Evolutionary conservation across 30 jellyfish, hydroid and myxozoan genomes (phyloP).

Genomic region (Morbakka virulenta): DNA sequence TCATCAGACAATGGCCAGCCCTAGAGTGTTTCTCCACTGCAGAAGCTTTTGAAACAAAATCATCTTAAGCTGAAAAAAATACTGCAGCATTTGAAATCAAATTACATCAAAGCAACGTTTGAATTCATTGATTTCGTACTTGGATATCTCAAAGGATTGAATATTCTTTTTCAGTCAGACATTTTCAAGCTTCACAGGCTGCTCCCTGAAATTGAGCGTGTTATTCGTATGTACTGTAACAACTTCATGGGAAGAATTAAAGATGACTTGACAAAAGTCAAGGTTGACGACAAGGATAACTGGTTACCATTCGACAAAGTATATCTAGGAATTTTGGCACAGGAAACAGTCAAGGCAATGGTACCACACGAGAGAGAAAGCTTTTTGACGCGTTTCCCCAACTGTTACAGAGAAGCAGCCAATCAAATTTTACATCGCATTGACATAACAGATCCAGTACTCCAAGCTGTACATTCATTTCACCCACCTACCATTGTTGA

Average conservation of each 20-base stretch:
- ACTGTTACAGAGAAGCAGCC: conserved; percentile 5
- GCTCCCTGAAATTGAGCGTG: conserved; percentile 17
- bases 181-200: background rate
- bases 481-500: background rate
- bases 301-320: background rate
- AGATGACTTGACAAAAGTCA: background rate
- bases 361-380: background rate
- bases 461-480: background rate
- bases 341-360: background rate
- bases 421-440: background rate
- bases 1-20: conserved; percentile 52
- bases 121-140: conserved; percentile 21
- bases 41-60: conserved; percentile 12
- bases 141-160: conserved; percentile 13
- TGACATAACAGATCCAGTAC: conserved; percentile 5
- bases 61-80: conserved; percentile 30
- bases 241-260: background rate
- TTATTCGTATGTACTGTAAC: background rate
- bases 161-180: conserved; percentile 17
- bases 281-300: background rate
- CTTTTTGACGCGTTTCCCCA: conserved; percentile 9
- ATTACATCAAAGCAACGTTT: conserved; percentile 24
- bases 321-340: conserved; percentile 3
- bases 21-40: conserved; percentile 20
- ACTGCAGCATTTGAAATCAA: conserved; percentile 4